phyloP scores from a whole-genome alignment of 2,113 vertebrate species.

The Datnioides undecimradiatus region DNA sequence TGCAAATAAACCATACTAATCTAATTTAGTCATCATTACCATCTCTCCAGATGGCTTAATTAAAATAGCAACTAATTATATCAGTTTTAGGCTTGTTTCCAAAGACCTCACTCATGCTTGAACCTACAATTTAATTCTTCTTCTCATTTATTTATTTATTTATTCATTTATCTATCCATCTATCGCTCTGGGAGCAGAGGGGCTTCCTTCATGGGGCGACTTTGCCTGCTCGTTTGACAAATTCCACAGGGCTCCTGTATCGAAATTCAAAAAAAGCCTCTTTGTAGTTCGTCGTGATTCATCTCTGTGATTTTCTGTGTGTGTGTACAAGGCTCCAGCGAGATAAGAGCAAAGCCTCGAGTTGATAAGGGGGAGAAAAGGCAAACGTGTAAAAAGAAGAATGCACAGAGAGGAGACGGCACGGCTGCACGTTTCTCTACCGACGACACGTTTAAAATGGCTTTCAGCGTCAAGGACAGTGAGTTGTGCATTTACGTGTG shows the following conservation, averaged over 20 bases:
- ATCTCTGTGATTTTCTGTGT: slow-evolving; percentile 46
- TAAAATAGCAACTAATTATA: slow-evolving; percentile 55
- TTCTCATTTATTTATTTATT: not conserved
- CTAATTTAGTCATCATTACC: slow-evolving; percentile 49
- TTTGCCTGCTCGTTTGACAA: slow-evolving; percentile 30
- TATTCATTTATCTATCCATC: too few relatives aligned
- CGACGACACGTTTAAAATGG: slow-evolving; percentile 29
- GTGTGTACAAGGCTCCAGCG: slow-evolving; percentile 31
- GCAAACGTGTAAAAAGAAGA: slow-evolving; percentile 34
- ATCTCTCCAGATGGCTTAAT: slow-evolving; percentile 65
- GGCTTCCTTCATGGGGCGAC: slow-evolving; percentile 32
- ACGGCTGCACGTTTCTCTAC: slow-evolving; percentile 28
- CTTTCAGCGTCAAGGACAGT: slow-evolving; percentile 20
- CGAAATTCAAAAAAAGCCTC: slow-evolving; percentile 26
- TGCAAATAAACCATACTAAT: slow-evolving; percentile 58
- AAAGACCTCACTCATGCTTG: slow-evolving; percentile 31
- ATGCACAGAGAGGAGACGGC: not conserved
- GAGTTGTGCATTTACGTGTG: not conserved
- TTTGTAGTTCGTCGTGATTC: slow-evolving; percentile 40
- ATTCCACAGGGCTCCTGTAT: slow-evolving; percentile 21
- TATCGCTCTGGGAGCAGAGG: not conserved
- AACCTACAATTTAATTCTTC: not conserved
- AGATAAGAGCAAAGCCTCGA: slow-evolving; percentile 56
- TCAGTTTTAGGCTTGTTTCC: slow-evolving; percentile 53
- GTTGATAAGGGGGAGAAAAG: slow-evolving; percentile 48